Evolutionary conservation across 2,888 invertebrate species (phyloP).

Genomic region (Synanthedon formicaeformis): DNA sequence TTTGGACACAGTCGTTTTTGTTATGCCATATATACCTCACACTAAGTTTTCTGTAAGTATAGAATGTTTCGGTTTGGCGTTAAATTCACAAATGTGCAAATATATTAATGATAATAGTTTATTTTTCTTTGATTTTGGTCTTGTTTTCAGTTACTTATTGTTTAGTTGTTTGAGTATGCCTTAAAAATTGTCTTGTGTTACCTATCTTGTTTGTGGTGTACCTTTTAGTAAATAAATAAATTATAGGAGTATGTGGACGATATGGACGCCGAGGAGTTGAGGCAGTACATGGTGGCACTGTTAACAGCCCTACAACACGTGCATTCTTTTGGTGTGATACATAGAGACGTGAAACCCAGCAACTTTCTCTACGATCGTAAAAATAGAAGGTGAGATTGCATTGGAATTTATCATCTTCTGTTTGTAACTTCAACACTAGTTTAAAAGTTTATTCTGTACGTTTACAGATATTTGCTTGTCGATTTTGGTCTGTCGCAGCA

Average conservation of each 20-base stretch:
- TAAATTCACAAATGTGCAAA: not conserved
- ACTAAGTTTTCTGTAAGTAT: conserved; percentile 79
- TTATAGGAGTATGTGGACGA: conserved; percentile 79
- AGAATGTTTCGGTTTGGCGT: too few species aligned
- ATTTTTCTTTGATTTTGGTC: too few species aligned
- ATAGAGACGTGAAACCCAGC: conserved; percentile 91
- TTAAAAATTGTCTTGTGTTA: not conserved
- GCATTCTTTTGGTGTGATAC: conserved; percentile 87
- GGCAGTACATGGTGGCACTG: conserved; percentile 84
- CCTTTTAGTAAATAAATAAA: too few species aligned
- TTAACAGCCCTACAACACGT: conserved; percentile 82
- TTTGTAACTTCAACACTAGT: not conserved
- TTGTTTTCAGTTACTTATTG: too few species aligned
- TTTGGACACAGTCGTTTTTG: conserved; percentile 83
- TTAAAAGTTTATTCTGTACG: not conserved
- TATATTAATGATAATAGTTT: not conserved
- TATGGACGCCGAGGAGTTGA: conserved; percentile 78
- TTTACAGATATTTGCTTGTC: conserved; percentile 77
- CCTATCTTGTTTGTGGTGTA: not conserved
- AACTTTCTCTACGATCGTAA: conserved; percentile 89
- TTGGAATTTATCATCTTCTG: not conserved
- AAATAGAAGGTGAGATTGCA: conserved; percentile 58
- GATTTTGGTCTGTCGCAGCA: conserved; percentile 92
- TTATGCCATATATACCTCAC: conserved; percentile 91
- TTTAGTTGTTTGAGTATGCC: too few species aligned